Evolutionary conservation across 1,140 invertebrate species (phyloP).

Genomic region (Liolophura sinensis): DNA sequence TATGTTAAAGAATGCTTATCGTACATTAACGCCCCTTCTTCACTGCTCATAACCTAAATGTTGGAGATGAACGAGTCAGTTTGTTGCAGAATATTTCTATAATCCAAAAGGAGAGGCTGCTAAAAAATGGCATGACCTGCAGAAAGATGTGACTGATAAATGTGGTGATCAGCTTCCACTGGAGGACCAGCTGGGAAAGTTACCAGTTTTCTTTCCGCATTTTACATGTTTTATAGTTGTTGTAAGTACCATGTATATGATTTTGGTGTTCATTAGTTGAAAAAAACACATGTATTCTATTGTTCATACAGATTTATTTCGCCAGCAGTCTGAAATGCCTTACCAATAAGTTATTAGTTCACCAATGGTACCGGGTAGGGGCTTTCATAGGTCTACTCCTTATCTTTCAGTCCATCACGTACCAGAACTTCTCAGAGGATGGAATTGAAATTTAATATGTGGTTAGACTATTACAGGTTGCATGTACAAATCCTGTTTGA

Average conservation of each 20-base stretch:
- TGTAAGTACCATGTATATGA: slow-evolving; percentile 13
- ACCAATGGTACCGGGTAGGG: neutral
- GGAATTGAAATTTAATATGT: no score
- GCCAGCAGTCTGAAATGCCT: neutral
- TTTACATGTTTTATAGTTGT: slow-evolving; percentile 34
- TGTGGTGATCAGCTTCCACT: slow-evolving; percentile 23
- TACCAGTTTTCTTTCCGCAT: slow-evolving; percentile 27
- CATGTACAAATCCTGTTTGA: no score
- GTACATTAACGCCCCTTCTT: no score
- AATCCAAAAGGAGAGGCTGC: slow-evolving; percentile 29
- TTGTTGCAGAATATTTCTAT: slow-evolving; percentile 29
- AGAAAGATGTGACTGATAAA: slow-evolving; percentile 14
- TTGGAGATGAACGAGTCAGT: no score
- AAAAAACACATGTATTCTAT: no score
- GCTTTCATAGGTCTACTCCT: no score
- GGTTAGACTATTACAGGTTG: no score
- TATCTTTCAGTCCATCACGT: neutral
- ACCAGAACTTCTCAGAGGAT: neutral
- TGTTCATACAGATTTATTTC: neutral
- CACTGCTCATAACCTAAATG: no score
- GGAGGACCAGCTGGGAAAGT: slow-evolving; percentile 21
- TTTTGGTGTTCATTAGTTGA: neutral
- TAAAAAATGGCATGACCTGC: slow-evolving; percentile 32
- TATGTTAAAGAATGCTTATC: no score
- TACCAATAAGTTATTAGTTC: neutral